Percentiles rank a stretch among this genome's conserved stretches.
These are phyloP conservation scores for Sebastes dallii DNA, from an alignment of 2,797 vertebrate species.

Conservation along the genomic window DNA sequence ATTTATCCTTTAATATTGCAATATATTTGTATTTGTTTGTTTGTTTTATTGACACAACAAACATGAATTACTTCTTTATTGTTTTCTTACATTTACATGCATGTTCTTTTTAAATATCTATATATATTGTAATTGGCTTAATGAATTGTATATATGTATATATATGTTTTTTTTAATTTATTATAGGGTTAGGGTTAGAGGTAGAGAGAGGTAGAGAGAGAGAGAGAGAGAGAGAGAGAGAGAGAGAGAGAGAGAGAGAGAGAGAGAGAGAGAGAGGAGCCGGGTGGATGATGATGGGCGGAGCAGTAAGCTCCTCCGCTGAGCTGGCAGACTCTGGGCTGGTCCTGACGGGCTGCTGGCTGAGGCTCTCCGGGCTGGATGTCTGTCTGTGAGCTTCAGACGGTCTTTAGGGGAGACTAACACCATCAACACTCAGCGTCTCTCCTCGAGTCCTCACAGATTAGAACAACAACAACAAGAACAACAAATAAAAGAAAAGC, in stretches of 20 bases:
- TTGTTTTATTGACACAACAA: too few relatives aligned
- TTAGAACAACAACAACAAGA: too few relatives aligned
- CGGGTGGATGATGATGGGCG: conserved; percentile 75
- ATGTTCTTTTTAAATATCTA: too few relatives aligned
- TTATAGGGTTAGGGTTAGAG: neutral
- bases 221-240: conserved; percentile 17
- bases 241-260: conserved; percentile 17
- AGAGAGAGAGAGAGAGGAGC: conserved; percentile 50
- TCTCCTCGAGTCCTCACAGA: conserved; percentile 66
- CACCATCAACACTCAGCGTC: conserved; percentile 67
- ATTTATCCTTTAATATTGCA: too few relatives aligned
- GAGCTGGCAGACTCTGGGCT: conserved; percentile 84
- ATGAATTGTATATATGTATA: too few relatives aligned
- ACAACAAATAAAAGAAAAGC: neutral
- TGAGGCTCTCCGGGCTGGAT: conserved; percentile 76
- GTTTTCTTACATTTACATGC: too few relatives aligned
- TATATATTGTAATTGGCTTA: too few relatives aligned
- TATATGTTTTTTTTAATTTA: too few relatives aligned
- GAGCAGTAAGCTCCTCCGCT: conserved; percentile 84
- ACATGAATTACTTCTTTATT: too few relatives aligned
- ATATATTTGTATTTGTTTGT: too few relatives aligned
- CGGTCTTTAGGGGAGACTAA: conserved; percentile 74
- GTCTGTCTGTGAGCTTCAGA: conserved; percentile 76
- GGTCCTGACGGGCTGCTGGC: conserved; percentile 84
- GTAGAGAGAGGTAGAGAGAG: conserved; percentile 9